Conservation (phyloP, 1,140 invertebrate species). For the Acromyrmex heyeri region DNA sequence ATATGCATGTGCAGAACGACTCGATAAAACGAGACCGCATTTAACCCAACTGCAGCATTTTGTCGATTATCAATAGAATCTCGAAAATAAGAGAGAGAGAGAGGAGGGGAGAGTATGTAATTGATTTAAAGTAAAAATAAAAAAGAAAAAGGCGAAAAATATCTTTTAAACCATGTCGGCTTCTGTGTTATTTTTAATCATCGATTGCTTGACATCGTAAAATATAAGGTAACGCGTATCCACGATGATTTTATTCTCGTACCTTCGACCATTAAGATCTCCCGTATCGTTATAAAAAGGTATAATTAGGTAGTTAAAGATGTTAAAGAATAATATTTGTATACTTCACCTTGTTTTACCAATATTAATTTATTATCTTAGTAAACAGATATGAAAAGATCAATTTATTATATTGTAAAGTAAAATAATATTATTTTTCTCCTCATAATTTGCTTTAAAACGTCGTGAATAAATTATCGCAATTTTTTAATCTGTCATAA, state of each 20-base stretch:
- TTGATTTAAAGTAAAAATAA: slow-evolving; percentile 19
- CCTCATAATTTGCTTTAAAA: background rate
- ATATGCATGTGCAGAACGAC: slow-evolving; percentile 11
- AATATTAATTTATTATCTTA: slow-evolving; percentile 1
- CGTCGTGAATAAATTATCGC: background rate
- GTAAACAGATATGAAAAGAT: background rate
- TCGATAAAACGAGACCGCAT: slow-evolving; percentile 31
- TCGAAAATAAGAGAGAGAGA: background rate
- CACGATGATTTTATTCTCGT: background rate
- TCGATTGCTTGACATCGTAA: background rate
- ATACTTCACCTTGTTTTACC: background rate
- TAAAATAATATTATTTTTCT: background rate
- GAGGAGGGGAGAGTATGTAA: background rate
- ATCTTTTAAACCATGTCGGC: background rate
- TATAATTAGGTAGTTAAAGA: slow-evolving; percentile 7
- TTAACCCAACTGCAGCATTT: background rate
- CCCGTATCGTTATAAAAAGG: background rate
- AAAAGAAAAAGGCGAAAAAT: background rate
- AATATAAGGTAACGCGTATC: slow-evolving; percentile 7
- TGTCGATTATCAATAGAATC: slow-evolving; percentile 9
- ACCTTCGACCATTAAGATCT: background rate
- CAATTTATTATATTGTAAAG: background rate
- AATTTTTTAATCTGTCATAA: background rate
- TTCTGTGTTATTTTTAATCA: slow-evolving; percentile 29
- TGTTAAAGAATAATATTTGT: background rate